phyloP scores from a whole-genome alignment of 1,140 invertebrate species.

The Ptiloglossa arizonensis region DNA sequence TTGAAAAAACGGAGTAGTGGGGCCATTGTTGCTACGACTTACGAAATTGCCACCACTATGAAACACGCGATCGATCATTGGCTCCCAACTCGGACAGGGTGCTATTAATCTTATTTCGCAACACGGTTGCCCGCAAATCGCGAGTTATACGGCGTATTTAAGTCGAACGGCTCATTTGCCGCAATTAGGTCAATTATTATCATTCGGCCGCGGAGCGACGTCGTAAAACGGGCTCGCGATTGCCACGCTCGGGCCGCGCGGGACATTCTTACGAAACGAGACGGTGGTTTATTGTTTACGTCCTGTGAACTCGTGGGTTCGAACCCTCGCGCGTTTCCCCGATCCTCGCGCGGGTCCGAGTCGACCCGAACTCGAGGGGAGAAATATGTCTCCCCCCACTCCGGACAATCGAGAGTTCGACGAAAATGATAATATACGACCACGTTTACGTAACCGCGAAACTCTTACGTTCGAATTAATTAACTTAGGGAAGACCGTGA shows the following conservation, averaged over 20 bases:
- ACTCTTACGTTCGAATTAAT: too few species aligned
- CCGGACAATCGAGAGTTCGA: too few species aligned
- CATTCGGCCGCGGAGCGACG: constrained; percentile 34
- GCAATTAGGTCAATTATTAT: constrained; percentile 63
- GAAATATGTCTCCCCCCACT: too few species aligned
- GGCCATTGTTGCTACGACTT: constrained; percentile 9
- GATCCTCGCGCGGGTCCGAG: too few species aligned
- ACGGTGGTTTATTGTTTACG: neutral
- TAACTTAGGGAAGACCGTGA: too few species aligned
- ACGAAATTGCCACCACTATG: constrained; percentile 17
- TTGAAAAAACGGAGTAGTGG: constrained; percentile 15
- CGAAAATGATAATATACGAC: too few species aligned
- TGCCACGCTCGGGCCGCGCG: neutral
- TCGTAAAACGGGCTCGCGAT: constrained; percentile 37
- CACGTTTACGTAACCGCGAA: too few species aligned
- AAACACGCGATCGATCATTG: constrained; percentile 39
- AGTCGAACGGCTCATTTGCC: constrained; percentile 41
- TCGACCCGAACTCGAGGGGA: too few species aligned
- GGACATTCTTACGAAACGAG: neutral
- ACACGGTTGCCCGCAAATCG: constrained; percentile 27
- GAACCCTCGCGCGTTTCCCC: too few species aligned
- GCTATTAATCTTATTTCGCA: constrained; percentile 32
- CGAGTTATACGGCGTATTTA: constrained; percentile 28
- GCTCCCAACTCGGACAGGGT: neutral
- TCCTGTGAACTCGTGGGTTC: neutral